Conservation (phyloP, 2,113 vertebrate genomes). For the Cephalopholis sonnerati region DNA sequence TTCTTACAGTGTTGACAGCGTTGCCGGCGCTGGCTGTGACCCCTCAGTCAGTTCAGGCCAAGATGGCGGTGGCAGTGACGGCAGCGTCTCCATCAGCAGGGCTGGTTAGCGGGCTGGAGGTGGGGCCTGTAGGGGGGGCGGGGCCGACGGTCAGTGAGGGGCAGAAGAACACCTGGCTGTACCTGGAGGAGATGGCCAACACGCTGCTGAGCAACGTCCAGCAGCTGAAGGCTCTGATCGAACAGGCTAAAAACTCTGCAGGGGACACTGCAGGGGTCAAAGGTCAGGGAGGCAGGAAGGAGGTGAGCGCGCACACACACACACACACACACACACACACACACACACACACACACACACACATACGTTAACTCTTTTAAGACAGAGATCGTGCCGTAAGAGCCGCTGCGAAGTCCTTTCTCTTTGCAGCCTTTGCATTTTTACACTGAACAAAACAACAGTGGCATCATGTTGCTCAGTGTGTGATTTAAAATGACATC, state of each 20-base stretch:
- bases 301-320: constrained; percentile 81
- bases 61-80: constrained; percentile 68
- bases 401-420: too few relatives aligned
- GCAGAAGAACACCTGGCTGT: constrained; percentile 91
- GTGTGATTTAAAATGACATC: too few relatives aligned
- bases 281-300: constrained; percentile 87
- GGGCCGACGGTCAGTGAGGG: constrained; percentile 30
- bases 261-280: constrained; percentile 75
- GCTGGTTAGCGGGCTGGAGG: constrained; percentile 87
- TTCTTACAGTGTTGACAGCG: constrained; percentile 87
- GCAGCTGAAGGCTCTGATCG: constrained; percentile 93
- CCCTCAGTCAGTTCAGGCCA: constrained; percentile 88
- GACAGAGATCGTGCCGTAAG: too few relatives aligned
- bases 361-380: too few relatives aligned
- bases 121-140: constrained; percentile 54
- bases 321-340: neutral
- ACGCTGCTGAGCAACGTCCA: constrained; percentile 92
- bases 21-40: constrained; percentile 91
- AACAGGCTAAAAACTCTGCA: constrained; percentile 89
- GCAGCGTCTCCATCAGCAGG: constrained; percentile 58
- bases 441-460: too few relatives aligned
- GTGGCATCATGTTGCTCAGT: too few relatives aligned
- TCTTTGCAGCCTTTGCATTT: too few relatives aligned
- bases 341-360: neutral
- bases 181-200: constrained; percentile 95